Evolutionary conservation across 2,113 vertebrate genomes (phyloP).

Genomic region (Oryzias curvinotus): DNA sequence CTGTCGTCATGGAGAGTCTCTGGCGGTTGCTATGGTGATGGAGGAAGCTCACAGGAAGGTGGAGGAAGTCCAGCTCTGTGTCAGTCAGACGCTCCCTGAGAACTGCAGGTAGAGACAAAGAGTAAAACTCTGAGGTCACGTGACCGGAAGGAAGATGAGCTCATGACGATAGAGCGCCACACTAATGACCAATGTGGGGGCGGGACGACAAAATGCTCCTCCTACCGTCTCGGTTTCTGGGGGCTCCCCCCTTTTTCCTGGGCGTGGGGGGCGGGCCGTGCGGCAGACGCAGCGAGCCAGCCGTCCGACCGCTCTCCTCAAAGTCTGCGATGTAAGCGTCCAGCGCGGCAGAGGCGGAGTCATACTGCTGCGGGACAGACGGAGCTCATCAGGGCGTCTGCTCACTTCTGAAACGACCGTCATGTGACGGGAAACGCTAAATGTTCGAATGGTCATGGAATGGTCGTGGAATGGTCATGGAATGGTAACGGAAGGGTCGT

Average conservation of each 20-base stretch:
- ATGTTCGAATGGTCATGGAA: too few relatives aligned
- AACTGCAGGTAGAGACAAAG: slow-evolving; percentile 46
- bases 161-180: too few relatives aligned
- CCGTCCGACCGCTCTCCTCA: slow-evolving; percentile 62
- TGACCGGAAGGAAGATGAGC: too few relatives aligned
- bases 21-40: slow-evolving; percentile 69
- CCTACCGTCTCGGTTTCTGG: slow-evolving; percentile 74
- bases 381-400: neutral
- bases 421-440: neutral
- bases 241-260: slow-evolving; percentile 1
- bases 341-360: slow-evolving; percentile 85
- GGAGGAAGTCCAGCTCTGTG: slow-evolving; percentile 69
- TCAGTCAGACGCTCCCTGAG: slow-evolving; percentile 70
- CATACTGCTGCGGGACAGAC: slow-evolving; percentile 62
- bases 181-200: too few relatives aligned
- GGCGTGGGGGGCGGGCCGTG: neutral
- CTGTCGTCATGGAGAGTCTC: slow-evolving; percentile 83
- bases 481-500: too few relatives aligned
- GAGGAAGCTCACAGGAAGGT: slow-evolving; percentile 60
- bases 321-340: slow-evolving; percentile 91
- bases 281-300: slow-evolving; percentile 44
- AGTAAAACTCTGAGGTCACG: neutral
- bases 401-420: too few relatives aligned
- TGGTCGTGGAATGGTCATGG: too few relatives aligned
- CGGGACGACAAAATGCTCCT: neutral